phyloP scores from a whole-genome alignment of 2,888 invertebrate genomes.

The Encarsia formosa region DNA sequence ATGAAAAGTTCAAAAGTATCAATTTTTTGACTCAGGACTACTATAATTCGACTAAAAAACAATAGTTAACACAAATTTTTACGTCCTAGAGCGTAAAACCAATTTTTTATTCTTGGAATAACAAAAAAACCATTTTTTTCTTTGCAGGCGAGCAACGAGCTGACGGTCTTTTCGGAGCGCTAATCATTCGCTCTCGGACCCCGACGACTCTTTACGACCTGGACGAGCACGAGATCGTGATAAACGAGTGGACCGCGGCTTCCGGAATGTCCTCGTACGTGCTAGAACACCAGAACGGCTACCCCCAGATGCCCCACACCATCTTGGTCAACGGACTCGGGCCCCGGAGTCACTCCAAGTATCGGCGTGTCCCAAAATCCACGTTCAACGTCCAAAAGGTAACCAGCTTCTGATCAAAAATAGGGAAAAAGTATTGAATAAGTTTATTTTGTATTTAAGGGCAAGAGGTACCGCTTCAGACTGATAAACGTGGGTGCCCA shows the following conservation, averaged over 20 bases:
- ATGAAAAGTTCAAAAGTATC: no score
- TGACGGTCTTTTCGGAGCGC: conserved; percentile 1
- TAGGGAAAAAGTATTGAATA: background rate
- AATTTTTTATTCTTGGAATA: background rate
- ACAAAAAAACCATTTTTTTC: background rate
- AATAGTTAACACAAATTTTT: no score
- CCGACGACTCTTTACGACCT: background rate
- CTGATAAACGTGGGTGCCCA: background rate
- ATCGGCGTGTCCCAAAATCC: background rate
- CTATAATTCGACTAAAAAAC: no score
- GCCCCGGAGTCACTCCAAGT: background rate
- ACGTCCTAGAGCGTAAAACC: no score
- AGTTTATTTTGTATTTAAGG: background rate
- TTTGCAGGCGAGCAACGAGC: background rate
- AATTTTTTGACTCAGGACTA: no score
- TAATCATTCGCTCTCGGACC: background rate
- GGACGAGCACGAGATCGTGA: background rate
- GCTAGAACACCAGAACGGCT: background rate
- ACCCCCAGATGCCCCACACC: background rate
- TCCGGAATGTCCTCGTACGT: background rate
- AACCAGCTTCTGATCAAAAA: background rate
- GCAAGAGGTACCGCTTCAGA: background rate
- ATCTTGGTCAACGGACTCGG: conserved; percentile 2
- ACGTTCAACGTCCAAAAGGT: background rate
- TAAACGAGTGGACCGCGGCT: background rate